Percentiles rank a stretch among this genome's conserved stretches.
Conservation (phyloP, 1,140 invertebrate genomes). For the Zaprionus davidi region DNA sequence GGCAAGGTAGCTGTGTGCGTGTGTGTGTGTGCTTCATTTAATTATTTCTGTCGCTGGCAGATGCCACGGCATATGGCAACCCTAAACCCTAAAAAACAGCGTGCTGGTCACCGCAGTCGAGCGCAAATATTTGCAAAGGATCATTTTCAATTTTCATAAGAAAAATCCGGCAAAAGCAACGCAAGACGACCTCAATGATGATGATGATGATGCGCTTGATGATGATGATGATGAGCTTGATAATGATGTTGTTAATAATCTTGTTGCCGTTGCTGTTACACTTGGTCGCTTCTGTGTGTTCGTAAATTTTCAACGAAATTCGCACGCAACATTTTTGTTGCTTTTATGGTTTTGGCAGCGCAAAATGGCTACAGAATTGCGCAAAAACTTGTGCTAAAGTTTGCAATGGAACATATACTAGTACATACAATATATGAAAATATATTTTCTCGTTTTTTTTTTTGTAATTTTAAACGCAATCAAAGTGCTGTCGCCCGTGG, state of each 20-base stretch:
- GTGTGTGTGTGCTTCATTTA: constrained; percentile 59
- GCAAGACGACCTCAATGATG: background rate
- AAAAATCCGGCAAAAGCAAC: constrained; percentile 13
- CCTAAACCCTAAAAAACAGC: constrained; percentile 30
- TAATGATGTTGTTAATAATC: constrained; percentile 15
- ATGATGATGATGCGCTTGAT: background rate
- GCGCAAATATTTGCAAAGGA: constrained; percentile 67
- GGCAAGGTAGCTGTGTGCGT: constrained; percentile 30
- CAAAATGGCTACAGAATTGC: background rate
- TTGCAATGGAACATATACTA: background rate
- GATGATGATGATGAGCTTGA: background rate
- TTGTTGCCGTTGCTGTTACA: background rate
- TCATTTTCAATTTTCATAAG: constrained; percentile 66
- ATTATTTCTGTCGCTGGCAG: constrained; percentile 59
- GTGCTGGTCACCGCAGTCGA: constrained; percentile 37
- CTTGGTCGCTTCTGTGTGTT: constrained; percentile 3
- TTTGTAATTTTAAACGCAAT: constrained; percentile 69
- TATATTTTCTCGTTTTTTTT: constrained; percentile 22
- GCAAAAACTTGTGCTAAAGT: background rate
- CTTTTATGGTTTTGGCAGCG: constrained; percentile 15
- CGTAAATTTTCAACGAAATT: constrained; percentile 16
- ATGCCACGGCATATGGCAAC: constrained; percentile 53
- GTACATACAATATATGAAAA: background rate
- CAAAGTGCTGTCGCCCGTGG: constrained; percentile 32
- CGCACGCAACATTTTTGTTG: constrained; percentile 20